Evolutionary conservation across 53 echinoderm and acorn worm genomes (phyloP).

Genomic region (Patiria pectinifera): DNA sequence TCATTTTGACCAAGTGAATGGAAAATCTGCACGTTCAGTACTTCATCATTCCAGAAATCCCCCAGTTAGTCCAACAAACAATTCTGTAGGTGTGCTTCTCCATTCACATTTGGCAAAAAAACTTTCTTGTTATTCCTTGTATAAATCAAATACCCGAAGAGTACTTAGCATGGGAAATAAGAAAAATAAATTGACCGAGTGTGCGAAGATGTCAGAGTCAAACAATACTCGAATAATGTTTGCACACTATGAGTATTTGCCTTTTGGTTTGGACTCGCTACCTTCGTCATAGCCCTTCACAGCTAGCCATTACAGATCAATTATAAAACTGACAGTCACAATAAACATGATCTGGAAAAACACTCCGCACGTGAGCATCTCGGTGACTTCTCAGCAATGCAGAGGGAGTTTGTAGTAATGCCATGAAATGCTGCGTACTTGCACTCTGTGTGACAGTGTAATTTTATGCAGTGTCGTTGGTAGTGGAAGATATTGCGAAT

Average conservation of each 20-base stretch:
- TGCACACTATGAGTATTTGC: neutral
- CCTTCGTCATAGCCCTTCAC: neutral
- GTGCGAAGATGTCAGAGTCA: neutral
- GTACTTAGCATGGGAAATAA: neutral
- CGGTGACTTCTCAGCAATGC: neutral
- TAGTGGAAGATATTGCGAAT: too few relatives aligned
- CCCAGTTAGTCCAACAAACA: neutral
- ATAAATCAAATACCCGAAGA: neutral
- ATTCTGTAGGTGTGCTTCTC: neutral
- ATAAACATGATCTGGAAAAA: slow-evolving; percentile 40
- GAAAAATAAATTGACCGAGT: neutral
- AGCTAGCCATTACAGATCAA: slow-evolving; percentile 15
- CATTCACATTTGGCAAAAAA: neutral
- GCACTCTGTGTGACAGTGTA: neutral
- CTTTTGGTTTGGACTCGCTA: neutral
- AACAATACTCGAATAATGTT: neutral
- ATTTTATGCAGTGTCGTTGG: too few relatives aligned
- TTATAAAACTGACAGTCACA: slow-evolving; percentile 26
- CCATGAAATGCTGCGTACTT: neutral
- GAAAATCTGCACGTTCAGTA: too few relatives aligned
- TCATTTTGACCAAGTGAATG: too few relatives aligned
- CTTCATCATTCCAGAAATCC: too few relatives aligned
- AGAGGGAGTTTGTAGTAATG: neutral
- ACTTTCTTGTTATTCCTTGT: neutral
- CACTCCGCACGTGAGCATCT: slow-evolving; percentile 1